A percentile compares a stretch with the other conserved stretches of the same genome.
Conservation (phyloP, 2,797 vertebrate species). For the Spinus olivaceus region DNA sequence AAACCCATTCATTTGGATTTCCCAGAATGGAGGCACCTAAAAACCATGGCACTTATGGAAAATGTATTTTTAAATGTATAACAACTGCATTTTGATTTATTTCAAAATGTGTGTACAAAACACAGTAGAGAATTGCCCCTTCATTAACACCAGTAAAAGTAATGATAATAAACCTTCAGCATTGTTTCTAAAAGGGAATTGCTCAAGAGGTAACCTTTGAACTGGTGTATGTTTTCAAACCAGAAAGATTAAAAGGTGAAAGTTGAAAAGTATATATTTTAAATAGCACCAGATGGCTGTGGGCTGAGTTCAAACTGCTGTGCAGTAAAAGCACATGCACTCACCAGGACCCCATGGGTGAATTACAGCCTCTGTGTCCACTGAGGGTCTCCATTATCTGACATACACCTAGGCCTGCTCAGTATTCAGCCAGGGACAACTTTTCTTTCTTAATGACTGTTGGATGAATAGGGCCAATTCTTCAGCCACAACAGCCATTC, state of each 20-base stretch:
- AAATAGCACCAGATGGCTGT: slow-evolving; percentile 40
- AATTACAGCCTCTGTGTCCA: neutral
- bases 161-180: neutral
- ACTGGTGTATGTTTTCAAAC: slow-evolving; percentile 51
- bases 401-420: neutral
- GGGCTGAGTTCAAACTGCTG: slow-evolving; percentile 13
- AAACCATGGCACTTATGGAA: neutral
- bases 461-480: slow-evolving; percentile 28
- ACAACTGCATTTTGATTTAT: neutral
- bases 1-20: neutral
- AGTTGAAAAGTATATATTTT: slow-evolving; percentile 57
- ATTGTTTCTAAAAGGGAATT: slow-evolving; percentile 45
- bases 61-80: neutral
- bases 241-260: slow-evolving; percentile 51
- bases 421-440: neutral
- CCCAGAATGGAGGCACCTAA: neutral
- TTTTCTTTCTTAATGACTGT: slow-evolving; percentile 28
- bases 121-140: slow-evolving; percentile 18
- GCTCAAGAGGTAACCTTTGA: slow-evolving; percentile 46
- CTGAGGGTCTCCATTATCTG: neutral
- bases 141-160: slow-evolving; percentile 23
- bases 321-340: neutral
- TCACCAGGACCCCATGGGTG: neutral
- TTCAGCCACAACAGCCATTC: neutral
- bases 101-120: slow-evolving; percentile 8